A percentile compares a stretch with the other conserved stretches of the same genome.
These are phyloP conservation scores for Noctua fimbriata DNA, from an alignment of 2,888 invertebrate genomes.

Conservation along the genomic window DNA sequence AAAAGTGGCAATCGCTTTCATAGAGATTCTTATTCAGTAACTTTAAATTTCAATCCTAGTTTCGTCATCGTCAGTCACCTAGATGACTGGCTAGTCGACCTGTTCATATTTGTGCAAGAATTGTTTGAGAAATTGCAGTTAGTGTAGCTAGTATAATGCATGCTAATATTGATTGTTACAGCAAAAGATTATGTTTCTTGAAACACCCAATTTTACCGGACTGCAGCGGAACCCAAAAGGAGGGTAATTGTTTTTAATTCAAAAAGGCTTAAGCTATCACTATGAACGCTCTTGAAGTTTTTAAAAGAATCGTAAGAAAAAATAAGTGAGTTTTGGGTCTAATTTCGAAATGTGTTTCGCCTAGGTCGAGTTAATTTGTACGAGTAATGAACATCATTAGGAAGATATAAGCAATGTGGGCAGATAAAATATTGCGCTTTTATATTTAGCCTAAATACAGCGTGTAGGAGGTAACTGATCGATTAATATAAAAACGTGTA, in stretches of 20 bases:
- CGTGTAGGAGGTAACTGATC: conserved; percentile 9
- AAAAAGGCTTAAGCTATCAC: too few relatives aligned
- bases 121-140: neutral
- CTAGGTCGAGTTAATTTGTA: neutral
- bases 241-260: too few relatives aligned
- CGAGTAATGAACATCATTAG: neutral
- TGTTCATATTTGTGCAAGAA: neutral
- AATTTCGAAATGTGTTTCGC: neutral
- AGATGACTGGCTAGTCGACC: too few relatives aligned
- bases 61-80: neutral
- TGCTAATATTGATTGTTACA: neutral
- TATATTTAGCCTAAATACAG: neutral
- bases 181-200: neutral
- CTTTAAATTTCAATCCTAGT: neutral
- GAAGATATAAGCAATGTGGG: neutral
- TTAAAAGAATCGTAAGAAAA: neutral
- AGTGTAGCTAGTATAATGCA: neutral
- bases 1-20: too few relatives aligned
- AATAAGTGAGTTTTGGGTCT: neutral
- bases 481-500: neutral
- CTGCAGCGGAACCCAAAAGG: too few relatives aligned
- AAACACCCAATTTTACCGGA: neutral
- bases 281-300: too few relatives aligned
- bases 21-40: neutral
- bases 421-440: neutral